Evolutionary conservation across 2,888 invertebrate genomes (phyloP).

Genomic region (Noctua pronuba): DNA sequence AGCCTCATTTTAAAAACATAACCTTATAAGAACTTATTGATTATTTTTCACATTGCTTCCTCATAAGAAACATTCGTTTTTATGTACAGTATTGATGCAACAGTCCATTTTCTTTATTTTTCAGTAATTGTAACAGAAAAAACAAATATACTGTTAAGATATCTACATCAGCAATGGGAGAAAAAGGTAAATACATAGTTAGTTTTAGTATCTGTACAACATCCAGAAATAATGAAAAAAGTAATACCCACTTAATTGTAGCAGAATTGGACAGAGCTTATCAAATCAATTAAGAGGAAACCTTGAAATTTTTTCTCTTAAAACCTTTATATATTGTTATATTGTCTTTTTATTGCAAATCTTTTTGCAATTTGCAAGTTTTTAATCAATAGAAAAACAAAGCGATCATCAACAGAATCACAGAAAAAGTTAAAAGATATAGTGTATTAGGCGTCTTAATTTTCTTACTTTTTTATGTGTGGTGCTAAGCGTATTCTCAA

Average conservation of each 20-base stretch:
- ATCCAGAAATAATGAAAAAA: not conserved
- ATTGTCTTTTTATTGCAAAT: not conserved
- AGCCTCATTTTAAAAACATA: slow-evolving; percentile 20
- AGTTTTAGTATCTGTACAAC: not conserved
- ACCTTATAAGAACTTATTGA: slow-evolving; percentile 49
- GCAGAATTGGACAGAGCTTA: not conserved
- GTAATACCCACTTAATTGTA: not conserved
- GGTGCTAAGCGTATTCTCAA: not conserved
- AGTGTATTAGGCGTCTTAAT: not conserved
- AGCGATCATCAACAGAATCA: not conserved
- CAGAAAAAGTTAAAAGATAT: not conserved
- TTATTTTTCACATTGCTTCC: slow-evolving; percentile 16
- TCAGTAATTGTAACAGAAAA: slow-evolving; percentile 98
- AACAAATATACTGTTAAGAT: slow-evolving; percentile 97
- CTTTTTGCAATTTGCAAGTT: not conserved
- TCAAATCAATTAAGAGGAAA: not conserved
- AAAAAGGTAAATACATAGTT: slow-evolving; percentile 92
- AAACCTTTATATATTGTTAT: not conserved
- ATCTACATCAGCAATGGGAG: slow-evolving; percentile 98
- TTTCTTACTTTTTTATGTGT: not conserved
- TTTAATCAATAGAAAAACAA: not conserved
- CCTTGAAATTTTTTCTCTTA: not conserved
- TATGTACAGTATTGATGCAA: slow-evolving; percentile 30
- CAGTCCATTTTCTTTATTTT: slow-evolving; percentile 82
- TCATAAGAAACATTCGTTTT: not conserved